These are phyloP conservation scores for Drosophila setosimentum DNA, from an alignment of 2,888 invertebrate species.

Conservation along the genomic window DNA sequence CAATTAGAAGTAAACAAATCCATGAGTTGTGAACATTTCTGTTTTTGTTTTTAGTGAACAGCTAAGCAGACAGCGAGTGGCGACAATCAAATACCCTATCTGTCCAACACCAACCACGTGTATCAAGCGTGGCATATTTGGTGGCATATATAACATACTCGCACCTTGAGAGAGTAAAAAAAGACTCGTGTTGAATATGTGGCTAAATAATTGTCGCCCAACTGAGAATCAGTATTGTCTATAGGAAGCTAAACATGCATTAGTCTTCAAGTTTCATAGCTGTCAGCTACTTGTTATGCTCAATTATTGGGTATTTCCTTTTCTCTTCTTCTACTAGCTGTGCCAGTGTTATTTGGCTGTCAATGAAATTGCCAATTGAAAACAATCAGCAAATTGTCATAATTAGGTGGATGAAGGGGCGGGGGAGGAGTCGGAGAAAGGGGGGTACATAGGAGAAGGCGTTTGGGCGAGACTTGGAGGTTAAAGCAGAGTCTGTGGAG, in stretches of 20 bases:
- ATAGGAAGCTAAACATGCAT: conserved; percentile 30
- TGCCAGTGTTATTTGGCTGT: conserved; percentile 44
- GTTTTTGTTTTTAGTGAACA: neutral
- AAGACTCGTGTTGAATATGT: conserved; percentile 17
- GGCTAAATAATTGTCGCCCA: conserved; percentile 39
- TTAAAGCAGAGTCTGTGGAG: conserved; percentile 33
- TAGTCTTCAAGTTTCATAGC: conserved; percentile 1
- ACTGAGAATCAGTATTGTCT: conserved; percentile 45
- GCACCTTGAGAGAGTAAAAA: neutral
- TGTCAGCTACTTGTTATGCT: conserved; percentile 16
- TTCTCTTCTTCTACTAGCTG: neutral
- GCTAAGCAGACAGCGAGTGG: neutral
- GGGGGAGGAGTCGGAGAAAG: neutral
- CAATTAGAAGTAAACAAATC: neutral
- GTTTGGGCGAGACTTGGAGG: conserved; percentile 33
- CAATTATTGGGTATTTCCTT: conserved; percentile 22
- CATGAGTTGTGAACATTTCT: neutral
- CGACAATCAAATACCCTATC: neutral
- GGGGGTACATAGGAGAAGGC: too few species aligned
- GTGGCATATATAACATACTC: neutral
- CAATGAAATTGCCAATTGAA: conserved; percentile 62
- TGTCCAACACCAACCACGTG: neutral
- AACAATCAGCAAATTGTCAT: conserved; percentile 55
- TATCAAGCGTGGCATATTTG: neutral
- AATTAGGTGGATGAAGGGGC: conserved; percentile 1